Evolutionary conservation across 2,888 invertebrate genomes (phyloP), one percentile per base, ranked within the genome.

Genomic region (Tetramorium bicarinatum): DNA sequence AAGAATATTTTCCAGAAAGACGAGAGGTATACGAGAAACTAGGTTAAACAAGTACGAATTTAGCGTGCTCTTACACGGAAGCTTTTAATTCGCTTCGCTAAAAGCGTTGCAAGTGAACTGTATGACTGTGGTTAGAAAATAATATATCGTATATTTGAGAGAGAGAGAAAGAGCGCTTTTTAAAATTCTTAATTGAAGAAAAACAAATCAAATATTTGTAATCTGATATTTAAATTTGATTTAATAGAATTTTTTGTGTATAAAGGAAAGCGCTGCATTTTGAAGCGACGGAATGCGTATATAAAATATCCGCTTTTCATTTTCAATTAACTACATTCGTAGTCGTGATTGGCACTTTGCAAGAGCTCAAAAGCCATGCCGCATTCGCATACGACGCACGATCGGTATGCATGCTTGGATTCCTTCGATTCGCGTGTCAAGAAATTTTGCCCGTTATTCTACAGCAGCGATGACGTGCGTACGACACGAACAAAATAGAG

Each of bases 11-110:
- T 34, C 21, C 41, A 59, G 47, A 52, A 34, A 80, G 59, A 77
- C 71, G 59, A 41, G 44, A 66, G n/a, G 41, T 62, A 61, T 83
- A 67, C 64, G 61, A 62, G 61, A 82, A 87, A 86, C 82, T 89
- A 61, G 86, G 84, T 88, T 89, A 87, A 89, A 83, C 86, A 88
- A 85, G 77, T 56, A 84, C 79, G 84, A 87, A 86, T 89, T 89
- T 88, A 86, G 76, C 69, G 86, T 64, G 71, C 86, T 83, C 82
- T 89, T 82, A 85, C 72, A 82, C 61, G 71, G 41, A 82, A 86
- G 80, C 83, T 86, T 61, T 80, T 85, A 86, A 86, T 87, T 76
- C 82, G 56, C 61, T 67, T 59, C n/a, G 67, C 52, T 77, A 82
- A 79, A 82, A 79, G 77, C 56, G 18, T 59, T 18, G 77, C 49